A percentile compares a stretch with the other conserved stretches of the same genome.
These are phyloP conservation scores for Erannis defoliaria DNA, from an alignment of 2,888 invertebrate genomes.

Conservation along the genomic window DNA sequence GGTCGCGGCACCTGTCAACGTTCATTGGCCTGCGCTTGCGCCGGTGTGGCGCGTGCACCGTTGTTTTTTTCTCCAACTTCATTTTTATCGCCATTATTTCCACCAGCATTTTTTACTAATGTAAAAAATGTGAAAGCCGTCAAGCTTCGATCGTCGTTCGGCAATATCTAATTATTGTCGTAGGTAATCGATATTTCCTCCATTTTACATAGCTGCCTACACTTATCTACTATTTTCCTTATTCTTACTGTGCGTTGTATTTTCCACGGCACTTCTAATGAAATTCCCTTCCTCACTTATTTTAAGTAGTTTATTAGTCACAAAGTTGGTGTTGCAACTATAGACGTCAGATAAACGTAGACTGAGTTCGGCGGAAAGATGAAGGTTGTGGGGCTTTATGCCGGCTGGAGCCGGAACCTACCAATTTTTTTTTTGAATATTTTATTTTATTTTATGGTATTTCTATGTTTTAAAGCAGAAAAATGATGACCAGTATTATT, in stretches of 20 bases:
- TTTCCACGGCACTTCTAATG: conserved; percentile 6
- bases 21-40: conserved; percentile 74
- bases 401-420: conserved; percentile 20
- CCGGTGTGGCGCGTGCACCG: conserved; percentile 66
- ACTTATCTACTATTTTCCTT: conserved; percentile 4
- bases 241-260: conserved; percentile 1
- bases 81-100: conserved; percentile 55
- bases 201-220: not conserved
- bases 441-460: too few species aligned
- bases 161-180: conserved; percentile 14
- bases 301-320: conserved; percentile 9
- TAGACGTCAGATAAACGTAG: conserved; percentile 14
- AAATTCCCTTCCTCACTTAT: not conserved
- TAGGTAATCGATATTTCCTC: conserved; percentile 5
- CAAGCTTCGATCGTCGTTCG: not conserved
- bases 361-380: conserved; percentile 5
- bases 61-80: conserved; percentile 61
- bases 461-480: too few species aligned
- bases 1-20: conserved; percentile 77
- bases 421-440: too few species aligned
- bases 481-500: too few species aligned
- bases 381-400: conserved; percentile 22
- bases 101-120: conserved; percentile 38
- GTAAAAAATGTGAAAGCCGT: conserved; percentile 30
- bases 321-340: conserved; percentile 9